Evolutionary conservation across 2,797 vertebrate species (phyloP), one percentile per base, ranked within the genome.

Genomic region (Sebastes steindachneri): DNA sequence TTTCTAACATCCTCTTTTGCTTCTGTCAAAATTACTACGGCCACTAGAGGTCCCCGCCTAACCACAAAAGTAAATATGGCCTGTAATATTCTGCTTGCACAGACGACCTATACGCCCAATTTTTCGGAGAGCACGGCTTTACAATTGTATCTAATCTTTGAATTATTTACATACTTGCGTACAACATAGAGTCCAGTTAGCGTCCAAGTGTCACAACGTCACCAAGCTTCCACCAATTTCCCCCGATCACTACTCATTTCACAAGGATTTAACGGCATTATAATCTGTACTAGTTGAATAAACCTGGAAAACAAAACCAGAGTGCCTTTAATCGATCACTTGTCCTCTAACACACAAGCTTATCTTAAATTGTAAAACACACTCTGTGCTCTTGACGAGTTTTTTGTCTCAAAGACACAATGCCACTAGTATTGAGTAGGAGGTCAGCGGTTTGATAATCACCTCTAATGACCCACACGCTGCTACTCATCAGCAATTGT

Each of bases 401-500:
- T 45, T 35, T 73, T 31, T 21, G 21, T 68, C 63, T 81, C 64
- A 45, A 29, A 64, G 70, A 63, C 53, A 59, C 48, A 57, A 25
- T 11, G 29, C n/a, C 68, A 14, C 54, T 5, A 3, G 66, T 28
- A 9, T 25, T 17, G 63, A 78, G 37, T 3, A 28, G 37, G 25
- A 57, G 45, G 41, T 71, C 35, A 5, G 12, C 57, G 72, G 29
- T 77, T 82, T 68, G 54, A 78, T 85, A 54, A 84, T 84, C 26
- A 76, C 71, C 78, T 80, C 53, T 83, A 81, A 83, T 65, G 77
- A 75, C 73, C 65, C 73, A 60, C 72, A 68, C 81, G 73, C 76
- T 84, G 86, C 87, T 77, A 14, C 64, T 77, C 74, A 73, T 88
- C 81, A 76, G 73, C 75, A 29, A 10, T 66, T 37, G 45, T 80